Conservation (phyloP, 1,140 invertebrate genomes). For the Panagrolaimus sp. region DNA sequence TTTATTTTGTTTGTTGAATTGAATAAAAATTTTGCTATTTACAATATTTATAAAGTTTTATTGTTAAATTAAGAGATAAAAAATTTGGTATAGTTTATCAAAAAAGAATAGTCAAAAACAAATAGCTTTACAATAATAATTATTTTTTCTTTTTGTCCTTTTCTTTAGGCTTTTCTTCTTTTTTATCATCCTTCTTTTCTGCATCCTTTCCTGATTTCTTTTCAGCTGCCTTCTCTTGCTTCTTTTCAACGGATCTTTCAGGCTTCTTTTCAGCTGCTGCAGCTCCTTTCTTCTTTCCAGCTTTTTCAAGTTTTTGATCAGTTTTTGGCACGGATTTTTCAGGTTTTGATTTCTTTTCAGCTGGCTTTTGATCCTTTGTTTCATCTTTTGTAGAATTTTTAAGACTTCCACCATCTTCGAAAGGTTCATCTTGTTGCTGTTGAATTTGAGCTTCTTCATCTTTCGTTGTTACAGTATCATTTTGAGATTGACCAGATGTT, state of each 20-base stretch:
- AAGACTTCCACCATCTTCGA: background rate
- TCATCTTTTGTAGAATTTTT: background rate
- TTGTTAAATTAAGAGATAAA: too few species aligned
- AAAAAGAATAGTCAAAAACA: too few species aligned
- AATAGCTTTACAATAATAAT: too few species aligned
- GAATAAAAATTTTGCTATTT: constrained; percentile 10
- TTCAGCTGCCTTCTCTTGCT: background rate
- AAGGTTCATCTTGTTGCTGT: background rate
- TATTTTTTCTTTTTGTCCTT: too few species aligned
- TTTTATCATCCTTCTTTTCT: background rate
- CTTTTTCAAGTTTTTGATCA: background rate
- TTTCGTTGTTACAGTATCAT: background rate
- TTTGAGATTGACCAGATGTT: too few species aligned
- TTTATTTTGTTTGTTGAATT: constrained; percentile 16
- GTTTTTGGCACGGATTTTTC: too few species aligned
- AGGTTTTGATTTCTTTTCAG: background rate
- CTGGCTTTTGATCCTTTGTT: background rate
- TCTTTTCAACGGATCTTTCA: background rate
- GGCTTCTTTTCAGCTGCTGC: background rate
- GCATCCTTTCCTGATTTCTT: background rate
- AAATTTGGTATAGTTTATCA: too few species aligned
- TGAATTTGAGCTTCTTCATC: too few species aligned
- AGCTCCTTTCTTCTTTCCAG: background rate
- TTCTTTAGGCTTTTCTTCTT: too few species aligned
- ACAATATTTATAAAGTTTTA: too few species aligned